Conservation (phyloP, 2,113 vertebrate species). For the Brachyhypopomus occidentalis region DNA sequence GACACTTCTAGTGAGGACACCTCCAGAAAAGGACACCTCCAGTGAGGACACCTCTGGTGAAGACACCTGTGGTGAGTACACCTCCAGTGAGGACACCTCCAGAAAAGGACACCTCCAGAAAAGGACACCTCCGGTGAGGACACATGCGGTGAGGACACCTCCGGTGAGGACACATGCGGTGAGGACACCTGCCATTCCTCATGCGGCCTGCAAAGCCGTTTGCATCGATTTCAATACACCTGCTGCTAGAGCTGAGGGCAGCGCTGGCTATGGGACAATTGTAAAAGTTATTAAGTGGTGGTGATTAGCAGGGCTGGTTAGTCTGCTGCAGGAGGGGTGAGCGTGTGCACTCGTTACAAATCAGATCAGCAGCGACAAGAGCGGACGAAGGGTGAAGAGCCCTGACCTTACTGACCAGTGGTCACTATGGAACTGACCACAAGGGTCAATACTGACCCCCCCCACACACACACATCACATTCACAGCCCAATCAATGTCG, state of each 20-base stretch:
- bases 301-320: slow-evolving; percentile 56
- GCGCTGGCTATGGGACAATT: slow-evolving; percentile 69
- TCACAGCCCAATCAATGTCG: slow-evolving; percentile 82
- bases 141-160: too few species aligned
- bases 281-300: slow-evolving; percentile 69
- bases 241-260: slow-evolving; percentile 72
- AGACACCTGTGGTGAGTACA: too few species aligned
- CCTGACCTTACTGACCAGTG: slow-evolving; percentile 71
- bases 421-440: slow-evolving; percentile 74
- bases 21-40: too few species aligned
- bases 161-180: too few species aligned
- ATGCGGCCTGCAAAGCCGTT: slow-evolving; percentile 71
- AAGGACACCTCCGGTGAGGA: too few species aligned
- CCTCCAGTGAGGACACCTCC: too few species aligned
- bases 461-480: slow-evolving; percentile 63
- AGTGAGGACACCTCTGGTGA: too few species aligned
- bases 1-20: too few species aligned
- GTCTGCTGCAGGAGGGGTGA: slow-evolving; percentile 69
- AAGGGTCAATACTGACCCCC: slow-evolving; percentile 71
- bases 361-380: slow-evolving; percentile 65
- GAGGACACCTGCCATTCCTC: slow-evolving; percentile 77
- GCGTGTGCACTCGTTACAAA: slow-evolving; percentile 74
- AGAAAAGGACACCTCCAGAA: too few species aligned
- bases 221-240: slow-evolving; percentile 71
- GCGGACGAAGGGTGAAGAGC: slow-evolving; percentile 47